These are phyloP conservation scores for Nomada flava DNA, from an alignment of 2,888 invertebrate genomes.

Conservation along the genomic window DNA sequence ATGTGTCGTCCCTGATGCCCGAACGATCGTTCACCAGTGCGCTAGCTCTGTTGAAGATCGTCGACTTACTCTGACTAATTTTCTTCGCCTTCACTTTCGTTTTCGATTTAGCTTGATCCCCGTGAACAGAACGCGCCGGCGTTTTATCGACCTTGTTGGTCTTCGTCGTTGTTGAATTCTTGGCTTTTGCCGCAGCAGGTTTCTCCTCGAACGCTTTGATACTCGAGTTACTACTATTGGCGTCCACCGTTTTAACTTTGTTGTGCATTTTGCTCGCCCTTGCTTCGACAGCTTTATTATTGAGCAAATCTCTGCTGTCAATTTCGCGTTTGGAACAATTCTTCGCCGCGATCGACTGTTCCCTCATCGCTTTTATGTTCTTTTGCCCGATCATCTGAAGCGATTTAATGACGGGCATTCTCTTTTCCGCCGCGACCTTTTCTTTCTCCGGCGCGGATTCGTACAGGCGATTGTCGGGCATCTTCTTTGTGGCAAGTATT, in stretches of 20 bases:
- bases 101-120: background rate
- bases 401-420: background rate
- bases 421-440: constrained; percentile 16
- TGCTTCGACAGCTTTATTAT: background rate
- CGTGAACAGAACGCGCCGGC: background rate
- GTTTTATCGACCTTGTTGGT: constrained; percentile 3
- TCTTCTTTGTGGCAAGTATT: constrained; percentile 10
- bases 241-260: background rate
- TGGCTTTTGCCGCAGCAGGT: constrained; percentile 1
- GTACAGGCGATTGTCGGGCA: constrained; percentile 26
- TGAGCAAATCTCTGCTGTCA: background rate
- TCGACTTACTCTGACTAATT: constrained; percentile 53
- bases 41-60: constrained; percentile 40
- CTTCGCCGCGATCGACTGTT: constrained; percentile 3
- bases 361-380: background rate
- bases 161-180: background rate
- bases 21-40: constrained; percentile 9
- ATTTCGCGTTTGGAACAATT: background rate
- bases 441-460: background rate
- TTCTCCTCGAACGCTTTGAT: background rate
- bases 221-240: constrained; percentile 4
- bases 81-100: constrained; percentile 46
- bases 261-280: constrained; percentile 7
- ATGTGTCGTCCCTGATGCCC: constrained; percentile 31
- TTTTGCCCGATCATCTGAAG: constrained; percentile 27